Percentiles rank a stretch among this genome's conserved stretches.
phyloP scores from a whole-genome alignment of 2,113 vertebrate species.

The Crocuta crocuta region DNA sequence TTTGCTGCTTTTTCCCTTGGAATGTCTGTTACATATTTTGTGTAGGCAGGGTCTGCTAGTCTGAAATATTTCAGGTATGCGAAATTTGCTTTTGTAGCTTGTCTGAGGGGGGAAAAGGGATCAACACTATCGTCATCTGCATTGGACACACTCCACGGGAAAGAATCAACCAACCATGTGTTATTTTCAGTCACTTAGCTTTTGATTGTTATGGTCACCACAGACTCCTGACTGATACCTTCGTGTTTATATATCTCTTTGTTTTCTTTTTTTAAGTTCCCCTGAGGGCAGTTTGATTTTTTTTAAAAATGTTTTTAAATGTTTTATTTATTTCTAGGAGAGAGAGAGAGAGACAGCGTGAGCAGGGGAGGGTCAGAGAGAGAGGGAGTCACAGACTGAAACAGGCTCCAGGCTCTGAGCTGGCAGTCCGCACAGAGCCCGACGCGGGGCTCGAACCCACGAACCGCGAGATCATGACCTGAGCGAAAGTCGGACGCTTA shows the following conservation, averaged over 20 bases:
- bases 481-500: too few species aligned
- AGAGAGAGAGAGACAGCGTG: too few species aligned
- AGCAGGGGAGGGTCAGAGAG: too few species aligned
- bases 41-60: constrained; percentile 59
- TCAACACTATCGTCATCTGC: not conserved
- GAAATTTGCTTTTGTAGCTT: not conserved
- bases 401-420: too few species aligned
- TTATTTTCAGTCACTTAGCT: not conserved
- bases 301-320: too few species aligned
- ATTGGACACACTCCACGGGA: not conserved
- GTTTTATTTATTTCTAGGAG: too few species aligned
- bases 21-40: not conserved
- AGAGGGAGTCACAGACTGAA: too few species aligned
- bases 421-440: too few species aligned
- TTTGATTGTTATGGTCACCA: not conserved
- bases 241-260: not conserved
- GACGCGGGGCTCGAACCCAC: too few species aligned
- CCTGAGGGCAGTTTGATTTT: not conserved
- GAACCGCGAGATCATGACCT: too few species aligned
- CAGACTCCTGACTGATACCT: not conserved
- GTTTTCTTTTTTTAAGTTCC: not conserved
- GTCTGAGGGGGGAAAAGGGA: not conserved
- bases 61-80: not conserved
- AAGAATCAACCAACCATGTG: not conserved
- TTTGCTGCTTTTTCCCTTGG: not conserved